These are phyloP conservation scores for Phymanthus crucifer DNA, from an alignment of 92 coral and sea anemone species.

Conservation along the genomic window DNA sequence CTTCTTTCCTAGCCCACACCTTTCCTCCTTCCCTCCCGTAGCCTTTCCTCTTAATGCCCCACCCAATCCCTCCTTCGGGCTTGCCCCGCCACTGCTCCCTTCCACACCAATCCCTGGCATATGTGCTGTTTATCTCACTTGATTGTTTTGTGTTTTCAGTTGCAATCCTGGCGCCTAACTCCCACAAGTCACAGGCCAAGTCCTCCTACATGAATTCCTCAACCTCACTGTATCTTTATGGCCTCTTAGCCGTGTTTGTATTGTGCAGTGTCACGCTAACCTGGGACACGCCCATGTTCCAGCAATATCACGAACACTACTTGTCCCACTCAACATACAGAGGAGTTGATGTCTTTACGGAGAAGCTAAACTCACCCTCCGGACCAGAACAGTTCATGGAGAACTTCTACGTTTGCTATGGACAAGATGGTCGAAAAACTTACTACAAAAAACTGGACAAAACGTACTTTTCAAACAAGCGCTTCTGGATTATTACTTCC, in stretches of 20 bases:
- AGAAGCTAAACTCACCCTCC: constrained; percentile 79
- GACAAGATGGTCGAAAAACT: constrained; percentile 93
- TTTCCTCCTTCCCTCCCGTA: too few relatives aligned
- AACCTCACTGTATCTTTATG: constrained; percentile 65
- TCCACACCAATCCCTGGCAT: too few relatives aligned
- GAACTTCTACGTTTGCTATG: constrained; percentile 89
- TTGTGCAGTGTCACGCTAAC: constrained; percentile 94
- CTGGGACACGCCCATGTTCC: constrained; percentile 94
- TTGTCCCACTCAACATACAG: constrained; percentile 86
- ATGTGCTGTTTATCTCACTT: neutral
- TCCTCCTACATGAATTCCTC: constrained; percentile 57
- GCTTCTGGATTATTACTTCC: constrained; percentile 94
- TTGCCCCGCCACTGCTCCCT: too few relatives aligned
- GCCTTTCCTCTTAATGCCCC: too few relatives aligned
- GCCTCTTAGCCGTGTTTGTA: constrained; percentile 85
- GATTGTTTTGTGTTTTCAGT: neutral
- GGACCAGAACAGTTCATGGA: constrained; percentile 98
- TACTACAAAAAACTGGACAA: constrained; percentile 93
- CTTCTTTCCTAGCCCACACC: neutral
- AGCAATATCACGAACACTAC: constrained; percentile 94
- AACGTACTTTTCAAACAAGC: constrained; percentile 84
- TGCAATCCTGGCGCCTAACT: constrained; percentile 35
- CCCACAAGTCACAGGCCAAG: constrained; percentile 14
- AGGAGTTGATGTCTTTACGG: constrained; percentile 95
- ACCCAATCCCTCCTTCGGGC: too few relatives aligned